Evolutionary conservation across 2,797 vertebrate species (phyloP), one percentile per base, ranked within the genome.

Genomic region (Chaetophractus vellerosus): DNA sequence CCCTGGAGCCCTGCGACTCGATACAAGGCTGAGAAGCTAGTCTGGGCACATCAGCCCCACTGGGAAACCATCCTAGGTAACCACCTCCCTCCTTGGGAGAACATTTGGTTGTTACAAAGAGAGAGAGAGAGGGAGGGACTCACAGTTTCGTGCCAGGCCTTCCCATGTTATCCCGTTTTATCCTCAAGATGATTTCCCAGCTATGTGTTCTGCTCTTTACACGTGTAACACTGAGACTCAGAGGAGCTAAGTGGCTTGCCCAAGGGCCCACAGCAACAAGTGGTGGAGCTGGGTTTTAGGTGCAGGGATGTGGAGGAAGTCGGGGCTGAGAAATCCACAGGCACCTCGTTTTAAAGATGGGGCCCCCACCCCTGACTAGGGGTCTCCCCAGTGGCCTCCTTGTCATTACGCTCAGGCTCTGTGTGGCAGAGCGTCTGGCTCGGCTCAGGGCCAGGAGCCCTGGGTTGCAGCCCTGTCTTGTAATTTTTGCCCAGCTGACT

Each of bases 361-460:
- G 12, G 31, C 41, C 63, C 31, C 26, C 7, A 0, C 2, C 0
- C 45, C 41, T 9, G 63, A 50, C 86, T 19, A 1, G 19, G 15
- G 80, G 8, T 75, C 72, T 75, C 45, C 45, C 26, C 1, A 4
- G 5, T 9, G 6, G 10, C 19, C 52, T 55, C 41, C 71, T 31
- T 28, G 50, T 48, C 18, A 0, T 78, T 12, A 16, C 11, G 0
- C 41, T 64, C 8, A 28, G 26, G 23, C 48, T 71, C 16, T 19
- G 5, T 10, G 72, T 2, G 5, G 41, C 26, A 11, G 9, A 31
- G n/a, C 0, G 0, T 11, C 55, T 9, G 1, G 9, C 10, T 33
- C 1, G 28, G 19, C 16, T 19, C 19, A n/a, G 66, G 18, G 19
- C 68, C 6, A 7, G 57, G 26, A 5, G 9, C 59, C 33, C 28